A percentile compares a stretch with the other conserved stretches of the same genome.
phyloP scores from a whole-genome alignment of 2,888 invertebrate genomes.

The Drosophila seclusa region DNA sequence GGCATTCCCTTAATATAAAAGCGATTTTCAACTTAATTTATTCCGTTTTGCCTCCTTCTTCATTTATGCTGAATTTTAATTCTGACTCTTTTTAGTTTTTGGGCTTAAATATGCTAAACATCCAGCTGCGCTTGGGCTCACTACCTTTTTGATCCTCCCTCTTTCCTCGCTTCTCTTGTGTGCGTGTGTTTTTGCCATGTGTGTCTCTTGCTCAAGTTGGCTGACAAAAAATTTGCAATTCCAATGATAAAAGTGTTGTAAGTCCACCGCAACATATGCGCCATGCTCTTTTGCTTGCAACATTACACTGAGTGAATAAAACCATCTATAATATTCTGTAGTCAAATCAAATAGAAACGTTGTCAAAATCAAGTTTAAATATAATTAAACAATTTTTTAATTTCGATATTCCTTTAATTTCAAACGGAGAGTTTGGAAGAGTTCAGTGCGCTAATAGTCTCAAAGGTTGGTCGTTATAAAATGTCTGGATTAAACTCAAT shows the following conservation, averaged over 20 bases:
- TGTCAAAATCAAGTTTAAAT: not conserved
- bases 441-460: not conserved
- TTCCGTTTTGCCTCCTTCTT: conserved; percentile 53
- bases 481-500: not conserved
- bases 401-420: not conserved
- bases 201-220: conserved; percentile 45
- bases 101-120: conserved; percentile 69
- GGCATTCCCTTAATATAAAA: conserved; percentile 56
- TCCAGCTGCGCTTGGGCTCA: conserved; percentile 48
- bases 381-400: not conserved
- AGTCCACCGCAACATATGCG: conserved; percentile 48
- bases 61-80: conserved; percentile 65
- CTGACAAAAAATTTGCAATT: conserved; percentile 64
- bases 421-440: not conserved
- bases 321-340: too few relatives aligned
- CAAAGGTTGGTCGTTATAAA: not conserved
- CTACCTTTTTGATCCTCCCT: conserved; percentile 55
- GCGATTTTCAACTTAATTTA: conserved; percentile 72
- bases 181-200: conserved; percentile 39
- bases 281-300: conserved; percentile 19
- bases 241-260: conserved; percentile 73
- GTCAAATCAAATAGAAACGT: not conserved
- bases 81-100: conserved; percentile 63
- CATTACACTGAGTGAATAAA: conserved; percentile 13
- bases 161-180: not conserved